These are phyloP conservation scores for Urocyon cinereoargenteus DNA, from an alignment of 2,797 vertebrate species.

Conservation along the genomic window DNA sequence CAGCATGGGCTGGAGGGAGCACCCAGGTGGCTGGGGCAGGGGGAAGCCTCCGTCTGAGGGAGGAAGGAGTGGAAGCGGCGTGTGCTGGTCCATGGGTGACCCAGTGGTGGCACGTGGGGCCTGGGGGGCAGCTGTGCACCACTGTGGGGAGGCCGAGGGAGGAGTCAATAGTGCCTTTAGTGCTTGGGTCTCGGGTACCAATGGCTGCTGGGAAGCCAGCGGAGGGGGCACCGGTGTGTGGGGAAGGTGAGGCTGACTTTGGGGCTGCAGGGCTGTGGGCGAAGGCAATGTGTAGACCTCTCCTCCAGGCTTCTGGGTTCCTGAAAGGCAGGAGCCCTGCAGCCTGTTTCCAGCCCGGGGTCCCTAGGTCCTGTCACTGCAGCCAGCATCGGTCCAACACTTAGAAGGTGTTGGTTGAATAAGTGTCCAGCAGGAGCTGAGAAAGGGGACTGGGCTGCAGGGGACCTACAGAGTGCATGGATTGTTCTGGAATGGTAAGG, in stretches of 20 bases:
- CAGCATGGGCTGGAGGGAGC: background rate
- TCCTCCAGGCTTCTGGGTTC: background rate
- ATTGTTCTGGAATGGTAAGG: background rate
- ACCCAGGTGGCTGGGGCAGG: too few relatives aligned
- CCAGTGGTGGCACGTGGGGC: rapidly evolving
- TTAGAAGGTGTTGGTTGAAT: background rate
- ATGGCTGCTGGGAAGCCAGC: rapidly evolving
- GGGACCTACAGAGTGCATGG: rapidly evolving
- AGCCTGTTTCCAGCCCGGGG: background rate
- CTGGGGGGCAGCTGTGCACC: rapidly evolving
- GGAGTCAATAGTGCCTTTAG: rapidly evolving
- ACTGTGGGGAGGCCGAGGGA: rapidly evolving
- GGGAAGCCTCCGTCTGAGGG: background rate
- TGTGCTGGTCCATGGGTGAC: rapidly evolving
- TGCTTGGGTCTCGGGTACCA: background rate
- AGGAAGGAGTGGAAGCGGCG: background rate
- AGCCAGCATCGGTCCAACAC: background rate
- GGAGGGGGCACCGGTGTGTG: rapidly evolving
- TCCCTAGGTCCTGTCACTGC: background rate
- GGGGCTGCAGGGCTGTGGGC: background rate
- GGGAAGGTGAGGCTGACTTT: background rate
- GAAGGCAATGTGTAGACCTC: background rate
- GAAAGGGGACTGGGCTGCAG: background rate
- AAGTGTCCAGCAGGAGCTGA: background rate
- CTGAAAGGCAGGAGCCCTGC: too few relatives aligned